Evolutionary conservation across 1,140 invertebrate genomes (phyloP), one percentile per base, ranked within the genome.

Genomic region (Trichomalopsis sarcophagae): DNA sequence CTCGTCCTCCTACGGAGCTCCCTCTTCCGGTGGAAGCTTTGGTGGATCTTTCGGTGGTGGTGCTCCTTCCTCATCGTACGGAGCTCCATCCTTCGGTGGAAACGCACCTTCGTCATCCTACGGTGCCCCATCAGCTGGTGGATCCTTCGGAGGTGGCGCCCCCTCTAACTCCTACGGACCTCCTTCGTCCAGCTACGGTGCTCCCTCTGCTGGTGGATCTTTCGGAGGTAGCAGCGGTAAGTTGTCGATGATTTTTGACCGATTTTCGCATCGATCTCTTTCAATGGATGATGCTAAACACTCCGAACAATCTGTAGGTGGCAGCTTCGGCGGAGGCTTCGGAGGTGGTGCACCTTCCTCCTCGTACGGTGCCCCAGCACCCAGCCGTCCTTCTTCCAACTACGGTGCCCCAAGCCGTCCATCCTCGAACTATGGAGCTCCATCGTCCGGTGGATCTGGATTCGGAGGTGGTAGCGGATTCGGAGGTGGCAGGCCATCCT

Each of bases 181-280:
- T 91, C 83, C 68, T 89, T 92, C 91, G 10, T 89, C 89, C 4
- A 89, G 85, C 69, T 92, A 93, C 84, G 93, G 93, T 27, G 91
- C 91, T 10, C 90, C 91, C 78, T 88, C 88, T 30, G 44, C 1
- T 36, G 80, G 84, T 86, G 86, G 87, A 47, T 81, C 82, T 36
- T 73, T 62, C 17, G 82, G 85, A 44, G 84, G 84, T 33, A 81
- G 77, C 62, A 78, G 78, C 33, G 55, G 66, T 81, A 69, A 23
- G 23, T 81, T 66, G n/a, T 5, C 23, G 3, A 33, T 7, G 17
- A 27, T 36, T 73, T 13, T 0, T 33, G 0, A 13, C 1, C 4
- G 10, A 71, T 11, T 71, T 71, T 71, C 44, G n/a, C 55, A 44
- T n/a, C 4, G 1, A 62, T 9, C 6, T 44, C 7, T 47, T 83